Percentiles rank a stretch among this genome's conserved stretches.
Evolutionary conservation across 2,888 invertebrate species (phyloP).

Genomic region (Chymomyza fuscimana): DNA sequence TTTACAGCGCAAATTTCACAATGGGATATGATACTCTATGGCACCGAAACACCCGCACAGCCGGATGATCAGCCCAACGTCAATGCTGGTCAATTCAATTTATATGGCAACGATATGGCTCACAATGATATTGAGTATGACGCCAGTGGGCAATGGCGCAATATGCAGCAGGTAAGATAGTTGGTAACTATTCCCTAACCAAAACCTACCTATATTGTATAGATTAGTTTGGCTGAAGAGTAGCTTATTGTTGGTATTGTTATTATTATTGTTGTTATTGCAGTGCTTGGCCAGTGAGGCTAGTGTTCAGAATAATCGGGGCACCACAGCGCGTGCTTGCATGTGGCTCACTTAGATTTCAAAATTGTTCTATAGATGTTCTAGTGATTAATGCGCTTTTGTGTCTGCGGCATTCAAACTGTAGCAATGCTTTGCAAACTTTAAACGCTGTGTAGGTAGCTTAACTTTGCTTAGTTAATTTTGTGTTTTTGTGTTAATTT

Average conservation of each 20-base stretch:
- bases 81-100: conserved; percentile 69
- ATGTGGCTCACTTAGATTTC: conserved; percentile 58
- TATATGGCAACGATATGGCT: conserved; percentile 81
- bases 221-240: background rate
- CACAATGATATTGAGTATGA: conserved; percentile 83
- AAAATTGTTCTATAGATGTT: conserved; percentile 1
- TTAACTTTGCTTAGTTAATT: conserved; percentile 28
- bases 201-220: background rate
- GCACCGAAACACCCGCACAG: conserved; percentile 85
- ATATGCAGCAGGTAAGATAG: conserved; percentile 83
- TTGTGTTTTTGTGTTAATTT: background rate
- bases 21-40: conserved; percentile 91
- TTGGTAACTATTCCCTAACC: background rate
- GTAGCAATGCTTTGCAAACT: conserved; percentile 46
- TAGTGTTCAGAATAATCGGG: conserved; percentile 53
- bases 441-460: conserved; percentile 45
- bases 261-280: conserved; percentile 28
- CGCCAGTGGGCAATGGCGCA: conserved; percentile 83
- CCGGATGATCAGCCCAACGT: conserved; percentile 78
- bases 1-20: conserved; percentile 84
- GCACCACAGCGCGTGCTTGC: conserved; percentile 58
- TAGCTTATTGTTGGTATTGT: conserved; percentile 10
- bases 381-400: background rate
- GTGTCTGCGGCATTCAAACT: background rate
- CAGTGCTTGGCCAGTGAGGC: conserved; percentile 62